Conservation (phyloP, 2,113 vertebrate species). For the human (Homo sapiens) region GRCh38 chr5:25617501-25618000, state of each 20-base stretch:
- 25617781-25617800: neutral
- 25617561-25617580: neutral
- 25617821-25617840: neutral
- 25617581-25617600: neutral
- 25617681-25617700: neutral
- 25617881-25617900: neutral
- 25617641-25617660: neutral
- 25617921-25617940: neutral
- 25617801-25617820: neutral
- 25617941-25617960: neutral
- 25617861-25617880: neutral
- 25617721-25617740: neutral
- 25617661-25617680: neutral
- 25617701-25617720: neutral
- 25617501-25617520: neutral
- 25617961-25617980: neutral
- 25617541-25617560: neutral
- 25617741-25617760: neutral
- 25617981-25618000: too few species aligned
- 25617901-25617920: neutral
- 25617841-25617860: neutral
- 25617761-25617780: neutral
- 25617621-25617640: neutral
- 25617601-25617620: neutral
- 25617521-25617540: neutral